These are phyloP conservation scores for Aselliscus stoliczkanus DNA, from an alignment of 2,797 vertebrate species.

Conservation along the genomic window DNA sequence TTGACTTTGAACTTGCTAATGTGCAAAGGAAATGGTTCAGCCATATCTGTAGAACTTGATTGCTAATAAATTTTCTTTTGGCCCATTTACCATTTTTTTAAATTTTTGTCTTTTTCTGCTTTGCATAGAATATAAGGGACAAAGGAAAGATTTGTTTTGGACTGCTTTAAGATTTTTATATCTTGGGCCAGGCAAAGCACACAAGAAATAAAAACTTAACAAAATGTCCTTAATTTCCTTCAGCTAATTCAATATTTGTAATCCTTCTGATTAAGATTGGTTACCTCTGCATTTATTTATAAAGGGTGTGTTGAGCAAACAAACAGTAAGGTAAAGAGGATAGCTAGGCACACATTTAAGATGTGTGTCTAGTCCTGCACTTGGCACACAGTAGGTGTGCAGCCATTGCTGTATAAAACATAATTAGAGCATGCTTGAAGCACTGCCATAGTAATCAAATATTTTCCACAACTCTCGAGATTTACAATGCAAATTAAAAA, in stretches of 20 bases:
- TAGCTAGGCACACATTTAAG: background rate
- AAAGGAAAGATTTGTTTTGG: background rate
- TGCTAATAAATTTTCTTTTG: background rate
- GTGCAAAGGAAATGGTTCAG: constrained; percentile 14
- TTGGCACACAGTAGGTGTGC: background rate
- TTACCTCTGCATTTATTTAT: background rate
- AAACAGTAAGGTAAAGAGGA: background rate
- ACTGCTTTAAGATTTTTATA: background rate
- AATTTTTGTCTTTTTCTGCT: background rate
- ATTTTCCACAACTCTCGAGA: background rate
- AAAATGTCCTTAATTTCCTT: background rate
- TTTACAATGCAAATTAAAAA: constrained; percentile 22
- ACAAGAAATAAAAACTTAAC: background rate
- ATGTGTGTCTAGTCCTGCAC: background rate
- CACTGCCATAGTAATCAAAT: background rate
- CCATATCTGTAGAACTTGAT: background rate
- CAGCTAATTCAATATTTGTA: background rate
- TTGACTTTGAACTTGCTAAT: background rate
- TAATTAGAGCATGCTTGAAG: background rate
- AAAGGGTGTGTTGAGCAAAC: background rate
- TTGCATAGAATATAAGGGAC: background rate
- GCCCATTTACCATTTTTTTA: background rate
- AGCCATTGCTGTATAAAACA: background rate
- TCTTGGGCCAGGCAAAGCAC: background rate
- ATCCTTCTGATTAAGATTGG: background rate